Conservation (phyloP, 2,113 vertebrate species). For the Cyphomyrus plagiostoma region DNA sequence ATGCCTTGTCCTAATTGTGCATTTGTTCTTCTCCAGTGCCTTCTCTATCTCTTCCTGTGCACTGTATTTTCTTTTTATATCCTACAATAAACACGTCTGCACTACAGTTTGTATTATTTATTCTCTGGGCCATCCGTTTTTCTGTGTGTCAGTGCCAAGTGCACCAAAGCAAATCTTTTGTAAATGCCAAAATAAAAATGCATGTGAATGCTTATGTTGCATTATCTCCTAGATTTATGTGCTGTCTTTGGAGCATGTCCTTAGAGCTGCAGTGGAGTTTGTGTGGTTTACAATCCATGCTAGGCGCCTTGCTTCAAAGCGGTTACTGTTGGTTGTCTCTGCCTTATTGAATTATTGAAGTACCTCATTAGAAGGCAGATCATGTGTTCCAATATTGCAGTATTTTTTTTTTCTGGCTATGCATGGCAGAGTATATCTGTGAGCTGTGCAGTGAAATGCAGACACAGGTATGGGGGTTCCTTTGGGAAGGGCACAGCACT, state of each 20-base stretch:
- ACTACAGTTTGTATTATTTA: background rate
- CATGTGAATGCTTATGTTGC: too few relatives aligned
- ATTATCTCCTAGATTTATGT: background rate
- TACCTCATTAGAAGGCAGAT: background rate
- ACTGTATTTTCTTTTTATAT: background rate
- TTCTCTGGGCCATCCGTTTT: background rate
- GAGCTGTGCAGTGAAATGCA: background rate
- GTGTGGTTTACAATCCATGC: background rate
- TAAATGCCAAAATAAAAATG: background rate
- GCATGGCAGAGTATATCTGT: background rate
- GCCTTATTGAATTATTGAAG: constrained; percentile 1
- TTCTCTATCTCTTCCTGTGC: background rate
- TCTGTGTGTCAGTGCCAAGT: background rate
- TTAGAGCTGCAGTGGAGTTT: background rate
- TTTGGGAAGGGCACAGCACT: background rate
- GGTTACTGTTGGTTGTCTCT: background rate
- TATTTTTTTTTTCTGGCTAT: background rate
- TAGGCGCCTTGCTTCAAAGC: background rate
- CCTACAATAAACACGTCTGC: background rate
- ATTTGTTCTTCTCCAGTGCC: background rate
- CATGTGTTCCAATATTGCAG: background rate
- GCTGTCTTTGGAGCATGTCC: background rate
- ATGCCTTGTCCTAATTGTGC: background rate
- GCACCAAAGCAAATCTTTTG: background rate
- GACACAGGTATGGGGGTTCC: background rate